phyloP scores from a whole-genome alignment of 2,797 vertebrate species.

The Stomatorhinus walkeri region DNA sequence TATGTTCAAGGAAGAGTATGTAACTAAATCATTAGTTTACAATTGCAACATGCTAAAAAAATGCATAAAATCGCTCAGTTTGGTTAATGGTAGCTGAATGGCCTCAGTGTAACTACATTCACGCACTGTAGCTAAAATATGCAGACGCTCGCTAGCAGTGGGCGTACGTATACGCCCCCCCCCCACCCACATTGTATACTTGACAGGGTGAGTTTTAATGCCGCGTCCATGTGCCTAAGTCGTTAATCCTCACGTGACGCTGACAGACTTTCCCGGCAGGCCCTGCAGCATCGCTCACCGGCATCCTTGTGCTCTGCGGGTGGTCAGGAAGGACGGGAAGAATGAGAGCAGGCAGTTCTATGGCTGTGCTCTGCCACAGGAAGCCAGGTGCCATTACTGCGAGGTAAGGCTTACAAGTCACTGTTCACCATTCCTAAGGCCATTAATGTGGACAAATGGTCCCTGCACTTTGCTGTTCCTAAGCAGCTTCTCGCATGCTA shows the following conservation, averaged over 20 bases:
- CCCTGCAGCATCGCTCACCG: constrained; percentile 70
- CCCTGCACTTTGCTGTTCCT: neutral
- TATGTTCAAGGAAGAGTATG: neutral
- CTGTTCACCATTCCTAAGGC: neutral
- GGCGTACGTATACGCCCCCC: neutral
- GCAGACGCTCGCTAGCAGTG: neutral
- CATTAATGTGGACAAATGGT: neutral
- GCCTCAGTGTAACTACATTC: neutral
- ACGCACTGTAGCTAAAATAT: neutral
- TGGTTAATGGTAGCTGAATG: neutral
- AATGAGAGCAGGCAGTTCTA: constrained; percentile 87
- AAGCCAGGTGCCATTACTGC: constrained; percentile 75
- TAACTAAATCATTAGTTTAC: constrained; percentile 1
- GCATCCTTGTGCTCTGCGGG: constrained; percentile 60
- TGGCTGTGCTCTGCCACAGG: constrained; percentile 69
- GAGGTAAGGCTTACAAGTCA: constrained; percentile 58
- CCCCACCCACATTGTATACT: neutral
- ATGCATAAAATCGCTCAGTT: neutral
- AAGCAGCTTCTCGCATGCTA: neutral
- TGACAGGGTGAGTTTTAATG: neutral
- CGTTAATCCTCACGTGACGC: constrained; percentile 47
- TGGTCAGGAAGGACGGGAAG: constrained; percentile 79
- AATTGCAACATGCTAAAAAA: neutral
- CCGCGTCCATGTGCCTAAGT: constrained; percentile 30
- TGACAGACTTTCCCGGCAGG: constrained; percentile 28